Evolutionary conservation across 2,888 invertebrate genomes (phyloP), one percentile per base, ranked within the genome.

Genomic region (Leptodirus hochenwartii): DNA sequence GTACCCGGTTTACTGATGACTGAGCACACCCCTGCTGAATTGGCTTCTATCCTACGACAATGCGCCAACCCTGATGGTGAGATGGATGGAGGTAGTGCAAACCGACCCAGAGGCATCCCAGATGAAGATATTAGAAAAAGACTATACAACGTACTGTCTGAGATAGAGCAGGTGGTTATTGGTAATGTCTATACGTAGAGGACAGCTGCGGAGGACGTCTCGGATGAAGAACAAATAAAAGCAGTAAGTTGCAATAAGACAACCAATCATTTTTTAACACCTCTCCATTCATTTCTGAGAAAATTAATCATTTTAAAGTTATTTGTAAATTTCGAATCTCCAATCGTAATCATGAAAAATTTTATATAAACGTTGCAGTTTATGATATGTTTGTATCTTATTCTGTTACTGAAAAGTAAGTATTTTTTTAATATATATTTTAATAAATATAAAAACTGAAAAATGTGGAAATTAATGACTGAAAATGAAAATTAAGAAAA

Each of bases 1-100:
- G 58, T 69, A 34, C 69, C 70, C 10, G 70, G 71, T 1, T 44
- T 70, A 32, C 47, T 71, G 14, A 60, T 69, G 54, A 66, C 69
- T 1, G 58, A 63, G 29, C 61, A 63, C 35, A 66, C 69, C 1
- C 67, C 69, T 2, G 58, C 62, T 9, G 58, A 62, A 17, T 47
- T 71, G 22, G 62, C 68, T 2, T 58, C 64, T 4, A 48, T 69
- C 32, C 47, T 71, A 17, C 53, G 69, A 36, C 59, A 62, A 37
- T 71, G 71, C 42, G 67, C 69, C 1, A 65, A 67, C 47, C 66
- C 67, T 10, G 51, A 47, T 10, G 20, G n/a, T 20, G n/a, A 20
- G n/a, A 20, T 20, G 6, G 8, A 8, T 6, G 20, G 8, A 20
- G 6, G 6, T 20, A 48, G 49, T 12, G 62, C 62, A 36, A 59